Conservation (phyloP, 2,113 vertebrate genomes). For the Baryphthengus martii region DNA sequence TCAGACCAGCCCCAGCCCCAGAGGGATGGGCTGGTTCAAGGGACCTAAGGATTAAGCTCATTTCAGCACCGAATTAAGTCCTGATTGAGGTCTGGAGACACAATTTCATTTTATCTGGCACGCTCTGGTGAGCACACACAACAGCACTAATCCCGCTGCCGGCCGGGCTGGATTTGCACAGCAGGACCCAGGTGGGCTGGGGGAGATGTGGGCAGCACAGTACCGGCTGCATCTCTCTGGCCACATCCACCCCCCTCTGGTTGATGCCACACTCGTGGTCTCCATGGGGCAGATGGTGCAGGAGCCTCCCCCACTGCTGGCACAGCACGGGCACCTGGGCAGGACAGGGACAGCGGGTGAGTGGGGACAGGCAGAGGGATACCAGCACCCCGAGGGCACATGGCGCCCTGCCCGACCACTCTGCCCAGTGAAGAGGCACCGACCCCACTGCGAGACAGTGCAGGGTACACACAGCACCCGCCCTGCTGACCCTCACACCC, state of each 20-base stretch:
- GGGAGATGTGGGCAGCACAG: background rate
- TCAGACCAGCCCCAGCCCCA: background rate
- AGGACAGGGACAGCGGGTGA: background rate
- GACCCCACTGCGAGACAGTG: accelerated
- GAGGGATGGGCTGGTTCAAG: background rate
- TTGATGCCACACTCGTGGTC: accelerated
- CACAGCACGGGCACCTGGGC: accelerated
- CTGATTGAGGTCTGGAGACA: slow-evolving; percentile 23
- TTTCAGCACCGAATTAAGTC: slow-evolving; percentile 15
- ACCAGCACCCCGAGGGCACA: background rate
- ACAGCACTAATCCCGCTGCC: slow-evolving; percentile 14
- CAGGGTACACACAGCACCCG: accelerated
- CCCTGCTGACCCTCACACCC: background rate
- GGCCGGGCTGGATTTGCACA: slow-evolving; percentile 31
- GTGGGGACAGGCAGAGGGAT: background rate
- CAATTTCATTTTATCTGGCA: slow-evolving; percentile 39
- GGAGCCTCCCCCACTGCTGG: background rate
- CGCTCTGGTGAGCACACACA: background rate
- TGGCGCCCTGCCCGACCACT: background rate
- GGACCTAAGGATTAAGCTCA: slow-evolving; percentile 18
- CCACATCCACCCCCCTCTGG: accelerated
- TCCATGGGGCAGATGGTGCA: accelerated
- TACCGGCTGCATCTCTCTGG: accelerated
- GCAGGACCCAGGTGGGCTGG: background rate
- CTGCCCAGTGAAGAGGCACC: background rate